phyloP scores from a whole-genome alignment of 2,113 vertebrate genomes.

The Isichthys henryi region DNA sequence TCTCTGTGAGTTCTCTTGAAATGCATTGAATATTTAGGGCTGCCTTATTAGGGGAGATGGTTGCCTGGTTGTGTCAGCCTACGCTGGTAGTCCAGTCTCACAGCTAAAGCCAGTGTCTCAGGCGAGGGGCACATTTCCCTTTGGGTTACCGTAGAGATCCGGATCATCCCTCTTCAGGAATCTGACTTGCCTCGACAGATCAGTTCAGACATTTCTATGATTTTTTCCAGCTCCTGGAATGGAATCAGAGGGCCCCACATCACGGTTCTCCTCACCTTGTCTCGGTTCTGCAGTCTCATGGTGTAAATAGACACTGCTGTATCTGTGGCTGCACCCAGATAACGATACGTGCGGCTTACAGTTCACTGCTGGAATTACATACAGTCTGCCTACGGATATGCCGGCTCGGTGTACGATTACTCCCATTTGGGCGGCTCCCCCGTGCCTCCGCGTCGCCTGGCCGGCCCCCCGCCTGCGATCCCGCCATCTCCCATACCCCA shows the following conservation, averaged over 20 bases:
- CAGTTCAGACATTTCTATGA: not conserved
- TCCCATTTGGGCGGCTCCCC: not conserved
- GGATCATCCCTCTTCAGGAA: not conserved
- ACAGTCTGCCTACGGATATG: not conserved
- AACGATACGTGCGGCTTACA: not conserved
- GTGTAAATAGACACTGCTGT: not conserved
- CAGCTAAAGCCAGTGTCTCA: not conserved
- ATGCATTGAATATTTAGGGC: not conserved
- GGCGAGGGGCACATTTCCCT: not conserved
- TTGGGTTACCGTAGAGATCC: not conserved
- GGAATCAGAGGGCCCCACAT: not conserved
- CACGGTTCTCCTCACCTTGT: not conserved
- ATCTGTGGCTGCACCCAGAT: not conserved
- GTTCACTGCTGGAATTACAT: not conserved
- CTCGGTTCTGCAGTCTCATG: not conserved
- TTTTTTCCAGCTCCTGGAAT: not conserved
- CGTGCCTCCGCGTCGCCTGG: not conserved
- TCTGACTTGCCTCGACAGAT: not conserved
- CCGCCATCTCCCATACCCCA: not conserved
- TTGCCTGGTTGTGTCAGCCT: not conserved
- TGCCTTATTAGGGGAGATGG: not conserved
- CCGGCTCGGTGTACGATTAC: not conserved
- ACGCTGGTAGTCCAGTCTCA: not conserved
- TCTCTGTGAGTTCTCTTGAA: too few relatives aligned
- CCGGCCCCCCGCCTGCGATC: not conserved